These are phyloP conservation scores for Spheniscus humboldti DNA, from an alignment of 2,797 vertebrate genomes.

Conservation along the genomic window DNA sequence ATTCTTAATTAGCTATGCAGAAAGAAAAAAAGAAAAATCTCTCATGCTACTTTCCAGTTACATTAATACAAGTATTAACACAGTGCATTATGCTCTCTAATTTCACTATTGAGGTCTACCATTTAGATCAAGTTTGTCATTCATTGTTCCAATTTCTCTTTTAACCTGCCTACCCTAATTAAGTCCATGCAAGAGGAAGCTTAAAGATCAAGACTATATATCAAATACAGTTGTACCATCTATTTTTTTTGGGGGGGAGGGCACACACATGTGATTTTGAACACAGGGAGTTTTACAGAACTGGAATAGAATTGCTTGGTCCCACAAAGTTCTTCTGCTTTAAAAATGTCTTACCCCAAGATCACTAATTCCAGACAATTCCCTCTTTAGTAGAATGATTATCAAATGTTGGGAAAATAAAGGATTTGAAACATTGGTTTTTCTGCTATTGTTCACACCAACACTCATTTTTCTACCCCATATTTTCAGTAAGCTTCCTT, in stretches of 20 bases:
- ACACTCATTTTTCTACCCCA: slow-evolving; percentile 41
- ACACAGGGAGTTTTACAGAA: slow-evolving; percentile 32
- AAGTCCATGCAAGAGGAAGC: slow-evolving; percentile 55
- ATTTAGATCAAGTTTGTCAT: slow-evolving; percentile 58
- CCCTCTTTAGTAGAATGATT: background rate
- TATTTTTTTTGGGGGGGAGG: background rate
- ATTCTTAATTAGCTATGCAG: slow-evolving; percentile 66
- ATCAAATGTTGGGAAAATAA: slow-evolving; percentile 22
- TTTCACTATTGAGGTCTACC: slow-evolving; percentile 56
- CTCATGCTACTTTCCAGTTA: slow-evolving; percentile 72
- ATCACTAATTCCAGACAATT: slow-evolving; percentile 39
- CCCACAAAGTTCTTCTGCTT: slow-evolving; percentile 62
- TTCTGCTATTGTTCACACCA: slow-evolving; percentile 24
- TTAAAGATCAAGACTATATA: slow-evolving; percentile 35
- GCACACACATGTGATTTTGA: background rate
- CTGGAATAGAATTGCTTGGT: slow-evolving; percentile 75
- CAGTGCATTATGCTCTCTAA: slow-evolving; percentile 68
- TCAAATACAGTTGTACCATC: slow-evolving; percentile 26
- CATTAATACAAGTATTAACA: slow-evolving; percentile 68
- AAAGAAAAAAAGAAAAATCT: slow-evolving; percentile 65
- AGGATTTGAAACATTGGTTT: slow-evolving; percentile 31
- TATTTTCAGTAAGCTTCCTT: slow-evolving; percentile 69
- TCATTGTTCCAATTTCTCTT: slow-evolving; percentile 44
- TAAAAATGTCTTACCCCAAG: slow-evolving; percentile 24
- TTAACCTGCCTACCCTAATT: slow-evolving; percentile 55